A percentile compares a stretch with the other conserved stretches of the same genome.
Conservation (phyloP, 2,888 invertebrate genomes). For the Rhyacophila evoluta region DNA sequence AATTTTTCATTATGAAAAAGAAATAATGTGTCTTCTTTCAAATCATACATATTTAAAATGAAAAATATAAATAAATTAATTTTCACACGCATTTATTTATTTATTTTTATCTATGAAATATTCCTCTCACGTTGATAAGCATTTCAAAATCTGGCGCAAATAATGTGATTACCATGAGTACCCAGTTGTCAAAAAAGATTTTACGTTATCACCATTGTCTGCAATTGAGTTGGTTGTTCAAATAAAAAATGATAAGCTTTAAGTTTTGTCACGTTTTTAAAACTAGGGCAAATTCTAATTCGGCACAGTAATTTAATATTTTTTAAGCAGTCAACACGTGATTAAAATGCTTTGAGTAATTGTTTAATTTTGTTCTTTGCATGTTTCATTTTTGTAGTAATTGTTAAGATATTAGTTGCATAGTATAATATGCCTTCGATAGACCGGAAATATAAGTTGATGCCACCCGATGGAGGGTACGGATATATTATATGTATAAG, state of each 20-base stretch:
- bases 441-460: conserved; percentile 55
- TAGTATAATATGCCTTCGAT: background rate
- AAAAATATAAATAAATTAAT: no score
- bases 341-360: background rate
- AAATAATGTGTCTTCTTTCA: no score
- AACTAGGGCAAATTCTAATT: background rate
- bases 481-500: conserved; percentile 77
- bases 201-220: background rate
- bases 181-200: background rate
- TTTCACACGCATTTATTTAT: no score
- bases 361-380: background rate
- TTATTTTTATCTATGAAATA: no score
- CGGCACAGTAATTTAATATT: background rate
- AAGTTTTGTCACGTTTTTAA: background rate
- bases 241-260: background rate
- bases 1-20: conserved; percentile 5
- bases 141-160: no score
- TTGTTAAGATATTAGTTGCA: no score
- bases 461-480: conserved; percentile 79
- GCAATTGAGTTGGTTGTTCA: background rate
- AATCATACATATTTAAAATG: no score
- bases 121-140: no score
- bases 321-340: background rate
- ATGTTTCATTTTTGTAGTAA: no score
- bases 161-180: background rate